Conservation (phyloP, 2,113 vertebrate species). For the Macquaria ambigua region DNA sequence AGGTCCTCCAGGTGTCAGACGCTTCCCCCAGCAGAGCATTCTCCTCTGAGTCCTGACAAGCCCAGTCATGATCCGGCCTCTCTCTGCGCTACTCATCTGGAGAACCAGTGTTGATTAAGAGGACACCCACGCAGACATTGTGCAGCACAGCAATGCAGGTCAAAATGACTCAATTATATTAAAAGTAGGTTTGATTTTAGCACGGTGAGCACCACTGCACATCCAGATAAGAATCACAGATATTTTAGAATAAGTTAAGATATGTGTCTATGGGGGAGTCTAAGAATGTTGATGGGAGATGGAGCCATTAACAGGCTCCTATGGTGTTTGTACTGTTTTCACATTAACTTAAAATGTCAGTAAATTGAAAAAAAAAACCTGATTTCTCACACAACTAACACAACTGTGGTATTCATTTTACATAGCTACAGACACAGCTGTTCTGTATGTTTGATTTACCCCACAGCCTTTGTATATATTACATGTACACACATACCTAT, state of each 20-base stretch:
- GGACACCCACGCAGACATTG: constrained; percentile 54
- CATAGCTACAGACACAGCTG: neutral
- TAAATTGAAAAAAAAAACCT: neutral
- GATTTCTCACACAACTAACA: constrained; percentile 12
- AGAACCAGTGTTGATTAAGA: constrained; percentile 44
- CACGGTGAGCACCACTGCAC: neutral
- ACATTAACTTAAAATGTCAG: constrained; percentile 4
- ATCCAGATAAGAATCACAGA: constrained; percentile 13
- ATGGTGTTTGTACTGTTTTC: neutral
- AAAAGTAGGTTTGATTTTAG: constrained; percentile 29
- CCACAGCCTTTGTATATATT: constrained; percentile 25
- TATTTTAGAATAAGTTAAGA: neutral
- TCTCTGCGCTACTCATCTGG: constrained; percentile 19
- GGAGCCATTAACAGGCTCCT: neutral
- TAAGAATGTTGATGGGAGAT: neutral
- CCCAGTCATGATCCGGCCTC: constrained; percentile 62
- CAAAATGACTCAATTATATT: constrained; percentile 13
- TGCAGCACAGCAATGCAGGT: constrained; percentile 16
- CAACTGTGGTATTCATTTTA: neutral
- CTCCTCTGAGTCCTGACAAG: constrained; percentile 65
- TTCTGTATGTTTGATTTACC: constrained; percentile 7
- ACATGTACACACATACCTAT: constrained; percentile 19
- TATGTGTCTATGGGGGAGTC: neutral
- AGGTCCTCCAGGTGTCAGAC: constrained; percentile 58
- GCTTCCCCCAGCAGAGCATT: constrained; percentile 48